Base-by-base conservation (phyloP, 2,113 vertebrate species). In the Callipepla californica region DNA sequence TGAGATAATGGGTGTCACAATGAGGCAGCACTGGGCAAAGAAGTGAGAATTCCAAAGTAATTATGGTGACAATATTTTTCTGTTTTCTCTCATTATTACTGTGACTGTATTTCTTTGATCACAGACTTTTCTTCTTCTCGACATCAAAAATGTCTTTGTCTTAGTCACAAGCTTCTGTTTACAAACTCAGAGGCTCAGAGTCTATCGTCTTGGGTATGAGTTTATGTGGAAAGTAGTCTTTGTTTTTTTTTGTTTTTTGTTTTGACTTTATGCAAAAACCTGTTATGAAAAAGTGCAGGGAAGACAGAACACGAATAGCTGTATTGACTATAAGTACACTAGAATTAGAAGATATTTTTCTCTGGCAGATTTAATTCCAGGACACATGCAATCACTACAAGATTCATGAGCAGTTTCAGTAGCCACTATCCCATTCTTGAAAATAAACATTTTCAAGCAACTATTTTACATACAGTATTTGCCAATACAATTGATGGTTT, bases 81-180 rank as follows among this genome's bases (percentile, higher is more conserved):
- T 87, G 5, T 66, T 91, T 95, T 48, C 34, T 38, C 86, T 75
- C 75, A 32, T 75, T 86, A 55, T 78, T 85, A 53, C 9, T 80
- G 15, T 68, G 51, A 44, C n/a, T 69, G 30, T 26, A 75, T 40
- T 69, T 87, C n/a, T 23, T 78, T 32, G 11, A 75, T 81, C 53
- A 72, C 30, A 89, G 75, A 53, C 4, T 81, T 92, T 94, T 76
- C 40, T 58, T 72, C 30, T 67, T 81, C 82, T 67, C 51, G 62
- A 45, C 65, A 7, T 30, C 84, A 78, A 80, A 51, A 53, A 69
- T 80, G 11, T 70, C 50, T 58, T 76, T 34, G 59, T 89, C 42
- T 79, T 53, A 45, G 45, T 76, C 62, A 80, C 38, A 89, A 66
- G 23, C 45, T 51, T 75, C 17, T 38, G 61, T 76, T 86, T 72